Evolutionary conservation across 2,888 invertebrate species (phyloP).

Genomic region (Trisateles emortualis): DNA sequence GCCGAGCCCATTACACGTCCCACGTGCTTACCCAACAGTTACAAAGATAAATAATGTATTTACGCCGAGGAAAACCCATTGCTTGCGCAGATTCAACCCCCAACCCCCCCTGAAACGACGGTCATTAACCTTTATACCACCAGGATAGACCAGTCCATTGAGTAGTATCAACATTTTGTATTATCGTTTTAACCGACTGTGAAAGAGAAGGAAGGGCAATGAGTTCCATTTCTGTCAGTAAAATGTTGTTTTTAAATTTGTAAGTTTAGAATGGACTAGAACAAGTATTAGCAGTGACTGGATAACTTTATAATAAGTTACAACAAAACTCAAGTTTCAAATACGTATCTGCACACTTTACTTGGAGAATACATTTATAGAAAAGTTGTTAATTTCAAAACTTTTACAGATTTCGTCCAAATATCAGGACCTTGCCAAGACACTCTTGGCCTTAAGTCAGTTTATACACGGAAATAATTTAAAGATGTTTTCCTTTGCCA

Average conservation of each 20-base stretch:
- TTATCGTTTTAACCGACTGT: slow-evolving; percentile 21
- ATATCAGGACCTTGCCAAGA: slow-evolving; percentile 38
- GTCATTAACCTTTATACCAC: slow-evolving; percentile 48
- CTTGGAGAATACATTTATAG: slow-evolving; percentile 20
- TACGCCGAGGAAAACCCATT: slow-evolving; percentile 43
- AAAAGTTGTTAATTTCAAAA: slow-evolving; percentile 35
- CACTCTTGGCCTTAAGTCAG: slow-evolving; percentile 28
- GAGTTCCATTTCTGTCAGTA: no score
- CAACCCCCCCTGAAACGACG: slow-evolving; percentile 38
- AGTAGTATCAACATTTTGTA: slow-evolving; percentile 26
- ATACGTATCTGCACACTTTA: slow-evolving; percentile 4
- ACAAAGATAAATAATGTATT: slow-evolving; percentile 49
- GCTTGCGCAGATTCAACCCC: slow-evolving; percentile 47
- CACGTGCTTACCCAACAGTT: slow-evolving; percentile 45
- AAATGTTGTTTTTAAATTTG: no score
- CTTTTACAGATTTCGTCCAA: slow-evolving; percentile 27
- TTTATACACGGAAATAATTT: slow-evolving; percentile 32
- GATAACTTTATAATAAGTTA: no score
- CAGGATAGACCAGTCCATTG: slow-evolving; percentile 36
- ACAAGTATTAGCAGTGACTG: no score
- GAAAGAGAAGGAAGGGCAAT: neutral
- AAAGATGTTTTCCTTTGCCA: slow-evolving; percentile 34
- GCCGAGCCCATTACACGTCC: slow-evolving; percentile 43
- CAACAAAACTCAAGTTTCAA: neutral
- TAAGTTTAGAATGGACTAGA: no score